Conservation (phyloP, 2,113 vertebrate genomes). For the Chrysemys picta region DNA sequence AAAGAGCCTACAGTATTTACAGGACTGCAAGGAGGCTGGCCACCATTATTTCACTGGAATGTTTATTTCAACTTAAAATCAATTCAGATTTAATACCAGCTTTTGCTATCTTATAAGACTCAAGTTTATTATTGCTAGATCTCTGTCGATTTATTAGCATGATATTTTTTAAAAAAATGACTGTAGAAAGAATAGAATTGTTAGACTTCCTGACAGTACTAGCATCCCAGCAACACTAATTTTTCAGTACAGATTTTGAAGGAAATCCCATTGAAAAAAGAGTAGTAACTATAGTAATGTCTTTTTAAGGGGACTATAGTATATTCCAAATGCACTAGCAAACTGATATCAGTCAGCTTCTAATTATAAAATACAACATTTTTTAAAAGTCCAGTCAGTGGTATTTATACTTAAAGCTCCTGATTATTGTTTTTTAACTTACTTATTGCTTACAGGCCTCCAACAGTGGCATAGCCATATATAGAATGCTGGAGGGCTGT, state of each 20-base stretch:
- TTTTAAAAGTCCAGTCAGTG: not conserved
- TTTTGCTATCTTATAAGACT: constrained; percentile 53
- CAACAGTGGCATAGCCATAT: not conserved
- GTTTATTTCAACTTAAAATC: constrained; percentile 45
- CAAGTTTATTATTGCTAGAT: constrained; percentile 53
- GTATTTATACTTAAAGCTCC: constrained; percentile 7
- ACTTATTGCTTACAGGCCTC: constrained; percentile 5
- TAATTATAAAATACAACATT: constrained; percentile 9
- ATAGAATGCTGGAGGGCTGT: not conserved
- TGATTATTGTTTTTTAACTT: not conserved
- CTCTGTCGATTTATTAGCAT: constrained; percentile 23
- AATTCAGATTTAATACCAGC: constrained; percentile 49
- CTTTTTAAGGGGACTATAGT: constrained; percentile 35
- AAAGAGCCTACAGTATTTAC: not conserved
- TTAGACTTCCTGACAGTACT: constrained; percentile 38
- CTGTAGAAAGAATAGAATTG: constrained; percentile 27
- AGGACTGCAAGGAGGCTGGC: constrained; percentile 42
- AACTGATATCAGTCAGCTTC: constrained; percentile 59
- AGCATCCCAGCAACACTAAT: constrained; percentile 24
- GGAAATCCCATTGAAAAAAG: constrained; percentile 32
- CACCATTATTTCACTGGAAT: constrained; percentile 51
- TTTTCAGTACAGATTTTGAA: constrained; percentile 49
- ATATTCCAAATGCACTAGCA: constrained; percentile 46
- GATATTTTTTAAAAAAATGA: constrained; percentile 36
- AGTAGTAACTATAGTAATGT: constrained; percentile 39